Evolutionary conservation across 2,888 invertebrate species (phyloP), one percentile per base, ranked within the genome.

Genomic region (Coleophora flavipennella): DNA sequence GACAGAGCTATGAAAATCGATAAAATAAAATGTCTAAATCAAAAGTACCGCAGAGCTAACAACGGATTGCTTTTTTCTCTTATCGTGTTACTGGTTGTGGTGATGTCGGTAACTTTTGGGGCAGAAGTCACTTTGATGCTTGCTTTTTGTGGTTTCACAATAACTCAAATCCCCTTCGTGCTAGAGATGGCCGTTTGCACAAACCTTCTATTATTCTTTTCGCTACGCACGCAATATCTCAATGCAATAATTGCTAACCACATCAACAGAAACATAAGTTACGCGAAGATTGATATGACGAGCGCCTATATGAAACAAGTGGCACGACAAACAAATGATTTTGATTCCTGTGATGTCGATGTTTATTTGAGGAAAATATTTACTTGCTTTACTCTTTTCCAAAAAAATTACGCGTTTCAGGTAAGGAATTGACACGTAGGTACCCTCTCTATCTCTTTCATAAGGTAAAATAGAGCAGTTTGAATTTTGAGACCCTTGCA

Each of bases 1-100:
- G 74, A 79, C 36, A 59, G 69, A 13, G 44, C 59, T 1, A 62
- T 77, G 63, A 62, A 59, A 27, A 46, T 73, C 12, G 51, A 68
- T n/a, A 53, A 55, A 7, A 62, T 55, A 31, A 56, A 55, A 39
- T 39, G 13, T 9, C 45, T 69, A 2, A 59, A 64, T 36, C 10
- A 29, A 2, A 38, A 57, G 1, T 35, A 62, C 33, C 52, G 51
- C 36, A 44, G 42, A 14, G 44, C 45, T 8, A 64, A 62, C 40
- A 32, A 44, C 9, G 7, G 42, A 2, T 51, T 56, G 2, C 31
- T 65, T 11, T 11, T 37, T 0, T 13, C 6, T 20, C 20, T 43
- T 12, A 32, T 60, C 2, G 20, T 36, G 1, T 2, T 60, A 9
- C 8, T 32, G 38, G 36, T 44, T 26, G 27, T 45, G 1, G 3